phyloP scores from a whole-genome alignment of 1,140 invertebrate species.

The Sarcophaga bullata region DNA sequence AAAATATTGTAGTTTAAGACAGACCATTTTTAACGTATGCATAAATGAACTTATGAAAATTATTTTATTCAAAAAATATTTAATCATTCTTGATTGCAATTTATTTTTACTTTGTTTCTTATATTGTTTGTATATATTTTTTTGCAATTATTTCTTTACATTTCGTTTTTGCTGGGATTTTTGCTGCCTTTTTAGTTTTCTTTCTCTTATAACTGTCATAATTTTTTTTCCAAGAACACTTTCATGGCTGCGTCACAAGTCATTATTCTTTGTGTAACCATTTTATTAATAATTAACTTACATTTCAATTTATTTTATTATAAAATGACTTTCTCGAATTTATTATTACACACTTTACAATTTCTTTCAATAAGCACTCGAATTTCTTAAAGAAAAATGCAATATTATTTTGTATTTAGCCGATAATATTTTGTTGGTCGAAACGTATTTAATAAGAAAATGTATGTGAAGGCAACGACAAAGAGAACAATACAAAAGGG shows the following conservation, averaged over 20 bases:
- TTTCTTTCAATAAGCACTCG: not conserved
- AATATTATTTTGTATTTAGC: constrained; percentile 9
- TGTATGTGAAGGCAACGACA: not conserved
- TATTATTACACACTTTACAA: too few relatives aligned
- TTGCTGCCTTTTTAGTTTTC: not conserved
- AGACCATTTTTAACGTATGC: not conserved
- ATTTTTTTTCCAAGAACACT: constrained; percentile 38
- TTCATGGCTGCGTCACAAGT: constrained; percentile 25
- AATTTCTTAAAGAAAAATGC: constrained; percentile 6
- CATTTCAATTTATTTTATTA: not conserved
- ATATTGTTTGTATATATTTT: constrained; percentile 26
- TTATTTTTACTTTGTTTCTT: constrained; percentile 8
- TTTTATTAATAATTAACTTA: constrained; percentile 1
- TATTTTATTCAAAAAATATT: too few relatives aligned
- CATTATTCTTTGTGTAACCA: not conserved
- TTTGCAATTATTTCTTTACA: not conserved
- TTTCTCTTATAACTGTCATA: constrained; percentile 17
- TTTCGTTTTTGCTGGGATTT: not conserved
- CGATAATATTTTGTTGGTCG: constrained; percentile 18
- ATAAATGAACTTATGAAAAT: too few relatives aligned
- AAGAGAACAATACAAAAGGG: not conserved
- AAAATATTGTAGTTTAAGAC: not conserved
- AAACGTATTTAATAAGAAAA: not conserved
- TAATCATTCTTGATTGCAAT: not conserved
- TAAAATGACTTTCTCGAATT: too few relatives aligned